A percentile compares a stretch with the other conserved stretches of the same genome.
phyloP scores from a whole-genome alignment of 2,888 invertebrate genomes.

The Meloe dianella region DNA sequence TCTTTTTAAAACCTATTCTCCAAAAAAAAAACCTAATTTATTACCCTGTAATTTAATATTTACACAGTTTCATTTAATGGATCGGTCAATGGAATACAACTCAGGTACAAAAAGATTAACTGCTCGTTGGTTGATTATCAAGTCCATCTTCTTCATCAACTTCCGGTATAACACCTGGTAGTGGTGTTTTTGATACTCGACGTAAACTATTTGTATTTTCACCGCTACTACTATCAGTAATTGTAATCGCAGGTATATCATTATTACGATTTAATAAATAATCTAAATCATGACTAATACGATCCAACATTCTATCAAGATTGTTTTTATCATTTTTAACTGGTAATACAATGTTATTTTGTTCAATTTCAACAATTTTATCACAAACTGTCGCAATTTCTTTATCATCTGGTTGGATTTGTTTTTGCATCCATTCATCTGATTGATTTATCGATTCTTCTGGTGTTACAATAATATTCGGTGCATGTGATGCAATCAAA shows the following conservation, averaged over 20 bases:
- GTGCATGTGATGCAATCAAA: conserved; percentile 53
- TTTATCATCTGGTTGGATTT: conserved; percentile 18
- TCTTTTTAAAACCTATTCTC: too few species aligned
- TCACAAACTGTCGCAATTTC: conserved; percentile 20
- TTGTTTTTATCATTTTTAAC: conserved; percentile 54
- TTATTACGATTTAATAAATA: conserved; percentile 73
- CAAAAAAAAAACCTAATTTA: too few species aligned
- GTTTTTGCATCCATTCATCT: conserved; percentile 27
- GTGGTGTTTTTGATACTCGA: background rate
- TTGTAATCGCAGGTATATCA: conserved; percentile 16
- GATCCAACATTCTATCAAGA: conserved; percentile 73
- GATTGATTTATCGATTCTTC: too few species aligned
- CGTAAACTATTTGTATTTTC: background rate
- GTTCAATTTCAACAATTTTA: conserved; percentile 32
- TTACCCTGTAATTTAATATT: too few species aligned
- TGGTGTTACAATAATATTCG: conserved; percentile 43
- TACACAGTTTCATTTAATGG: too few species aligned
- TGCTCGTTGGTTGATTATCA: too few species aligned
- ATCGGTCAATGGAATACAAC: too few species aligned
- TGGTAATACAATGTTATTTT: conserved; percentile 43
- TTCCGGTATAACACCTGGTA: background rate
- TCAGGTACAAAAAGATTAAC: too few species aligned
- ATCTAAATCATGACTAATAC: conserved; percentile 82
- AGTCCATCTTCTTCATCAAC: background rate
- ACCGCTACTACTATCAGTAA: too few species aligned